A percentile compares a stretch with the other conserved stretches of the same genome.
phyloP scores from a whole-genome alignment of 2,113 vertebrate genomes.

The Datnioides undecimradiatus region DNA sequence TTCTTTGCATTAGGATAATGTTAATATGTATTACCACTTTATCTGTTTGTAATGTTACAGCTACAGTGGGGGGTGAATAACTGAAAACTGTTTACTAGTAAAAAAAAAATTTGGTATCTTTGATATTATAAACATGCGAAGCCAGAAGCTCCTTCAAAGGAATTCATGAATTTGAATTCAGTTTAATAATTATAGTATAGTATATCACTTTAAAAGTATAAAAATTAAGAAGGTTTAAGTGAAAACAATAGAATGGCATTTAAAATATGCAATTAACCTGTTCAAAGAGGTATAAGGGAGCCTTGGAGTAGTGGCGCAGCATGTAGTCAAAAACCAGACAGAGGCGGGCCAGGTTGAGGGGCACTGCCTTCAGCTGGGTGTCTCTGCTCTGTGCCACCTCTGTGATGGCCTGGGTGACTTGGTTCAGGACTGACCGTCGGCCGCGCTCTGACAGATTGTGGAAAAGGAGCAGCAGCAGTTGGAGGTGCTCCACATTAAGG shows the following conservation, averaged over 20 bases:
- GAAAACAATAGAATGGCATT: not conserved
- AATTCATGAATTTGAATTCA: not conserved
- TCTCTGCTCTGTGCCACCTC: constrained; percentile 90
- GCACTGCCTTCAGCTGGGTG: constrained; percentile 89
- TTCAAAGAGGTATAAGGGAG: constrained; percentile 93
- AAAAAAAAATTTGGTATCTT: not conserved
- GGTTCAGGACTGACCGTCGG: constrained; percentile 86
- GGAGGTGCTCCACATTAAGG: constrained; percentile 95
- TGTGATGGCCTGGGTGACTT: constrained; percentile 91
- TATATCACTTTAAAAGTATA: not conserved
- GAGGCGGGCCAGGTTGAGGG: constrained; percentile 91
- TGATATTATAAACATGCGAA: not conserved
- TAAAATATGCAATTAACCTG: constrained; percentile 84
- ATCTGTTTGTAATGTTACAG: not conserved
- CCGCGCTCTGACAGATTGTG: constrained; percentile 95
- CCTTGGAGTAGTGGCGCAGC: constrained; percentile 95
- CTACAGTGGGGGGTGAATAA: not conserved
- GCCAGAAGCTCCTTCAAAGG: not conserved
- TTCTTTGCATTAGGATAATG: not conserved
- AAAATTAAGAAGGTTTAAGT: not conserved
- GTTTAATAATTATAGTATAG: not conserved
- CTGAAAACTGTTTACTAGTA: not conserved
- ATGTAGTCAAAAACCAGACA: constrained; percentile 95
- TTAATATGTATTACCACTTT: not conserved
- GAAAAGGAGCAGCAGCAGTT: constrained; percentile 97